phyloP scores from a whole-genome alignment of 2,888 invertebrate species.

The Xestoiulus laeticollis region DNA sequence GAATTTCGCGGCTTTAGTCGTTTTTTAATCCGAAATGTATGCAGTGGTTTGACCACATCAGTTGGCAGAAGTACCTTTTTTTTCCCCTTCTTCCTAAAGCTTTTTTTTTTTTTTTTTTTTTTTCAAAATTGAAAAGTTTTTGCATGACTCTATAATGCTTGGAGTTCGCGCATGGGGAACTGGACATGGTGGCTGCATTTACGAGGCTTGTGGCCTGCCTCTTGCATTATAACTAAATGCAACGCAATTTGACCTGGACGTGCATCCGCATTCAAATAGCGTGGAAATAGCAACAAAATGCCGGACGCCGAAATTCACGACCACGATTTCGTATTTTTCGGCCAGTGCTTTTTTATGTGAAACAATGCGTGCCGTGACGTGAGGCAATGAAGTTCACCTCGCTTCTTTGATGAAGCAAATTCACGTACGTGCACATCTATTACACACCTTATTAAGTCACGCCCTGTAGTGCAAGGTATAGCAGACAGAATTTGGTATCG shows the following conservation, averaged over 20 bases:
- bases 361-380: slow-evolving; percentile 42
- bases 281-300: slow-evolving; percentile 32
- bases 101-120: background rate
- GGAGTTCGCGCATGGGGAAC: slow-evolving; percentile 7
- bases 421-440: slow-evolving; percentile 25
- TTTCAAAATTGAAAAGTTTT: background rate
- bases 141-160: background rate
- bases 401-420: background rate
- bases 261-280: slow-evolving; percentile 41
- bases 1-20: slow-evolving; percentile 17
- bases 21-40: slow-evolving; percentile 38
- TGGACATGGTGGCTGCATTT: slow-evolving; percentile 18
- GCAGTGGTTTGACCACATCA: slow-evolving; percentile 43
- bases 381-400: slow-evolving; percentile 17
- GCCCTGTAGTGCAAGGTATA: slow-evolving; percentile 10
- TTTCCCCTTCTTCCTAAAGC: no score
- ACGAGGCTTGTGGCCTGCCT: background rate
- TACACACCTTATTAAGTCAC: slow-evolving; percentile 35
- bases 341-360: background rate
- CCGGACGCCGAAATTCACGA: slow-evolving; percentile 23
- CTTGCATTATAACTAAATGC: background rate
- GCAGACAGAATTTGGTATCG: background rate
- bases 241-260: slow-evolving; percentile 41
- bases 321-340: slow-evolving; percentile 27
- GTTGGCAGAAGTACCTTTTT: background rate